A percentile compares a stretch with the other conserved stretches of the same genome.
Conservation (phyloP, 2,888 invertebrate genomes). For the Aleiodes testaceus region DNA sequence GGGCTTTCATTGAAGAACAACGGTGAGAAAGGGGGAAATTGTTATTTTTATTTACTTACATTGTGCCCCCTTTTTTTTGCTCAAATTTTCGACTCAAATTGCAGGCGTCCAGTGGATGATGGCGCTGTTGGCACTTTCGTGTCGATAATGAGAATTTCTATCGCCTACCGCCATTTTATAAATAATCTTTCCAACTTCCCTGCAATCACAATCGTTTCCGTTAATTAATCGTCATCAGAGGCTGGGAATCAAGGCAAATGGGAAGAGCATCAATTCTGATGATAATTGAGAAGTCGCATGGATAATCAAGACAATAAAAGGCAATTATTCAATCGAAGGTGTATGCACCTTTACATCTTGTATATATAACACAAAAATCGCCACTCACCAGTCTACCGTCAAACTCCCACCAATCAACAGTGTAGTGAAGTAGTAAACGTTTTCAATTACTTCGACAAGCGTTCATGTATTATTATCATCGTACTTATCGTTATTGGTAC, state of each 20-base stretch:
- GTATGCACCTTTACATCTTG: constrained; percentile 11
- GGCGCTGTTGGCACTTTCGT: constrained; percentile 2
- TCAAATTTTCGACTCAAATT: not conserved
- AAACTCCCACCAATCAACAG: constrained; percentile 22
- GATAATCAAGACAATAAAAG: not conserved
- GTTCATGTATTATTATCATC: constrained; percentile 36
- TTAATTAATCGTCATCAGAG: no score
- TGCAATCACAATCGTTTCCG: no score
- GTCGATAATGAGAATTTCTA: constrained; percentile 13
- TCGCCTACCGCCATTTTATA: not conserved
- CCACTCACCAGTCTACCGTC: constrained; percentile 23
- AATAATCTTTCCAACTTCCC: not conserved
- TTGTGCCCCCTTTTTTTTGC: not conserved
- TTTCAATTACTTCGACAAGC: constrained; percentile 20
- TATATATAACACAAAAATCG: not conserved
- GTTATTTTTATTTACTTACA: constrained; percentile 4
- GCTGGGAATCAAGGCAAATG: no score
- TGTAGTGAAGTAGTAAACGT: not conserved
- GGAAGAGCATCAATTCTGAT: not conserved
- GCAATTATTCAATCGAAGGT: no score
- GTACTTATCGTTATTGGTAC: constrained; percentile 39
- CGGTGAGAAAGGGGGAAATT: constrained; percentile 3
- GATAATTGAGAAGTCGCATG: not conserved
- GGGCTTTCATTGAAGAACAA: constrained; percentile 18
- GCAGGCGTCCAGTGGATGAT: constrained; percentile 1